These are phyloP conservation scores for Varanus komodoensis DNA, from an alignment of 2,113 vertebrate genomes.

Conservation along the genomic window DNA sequence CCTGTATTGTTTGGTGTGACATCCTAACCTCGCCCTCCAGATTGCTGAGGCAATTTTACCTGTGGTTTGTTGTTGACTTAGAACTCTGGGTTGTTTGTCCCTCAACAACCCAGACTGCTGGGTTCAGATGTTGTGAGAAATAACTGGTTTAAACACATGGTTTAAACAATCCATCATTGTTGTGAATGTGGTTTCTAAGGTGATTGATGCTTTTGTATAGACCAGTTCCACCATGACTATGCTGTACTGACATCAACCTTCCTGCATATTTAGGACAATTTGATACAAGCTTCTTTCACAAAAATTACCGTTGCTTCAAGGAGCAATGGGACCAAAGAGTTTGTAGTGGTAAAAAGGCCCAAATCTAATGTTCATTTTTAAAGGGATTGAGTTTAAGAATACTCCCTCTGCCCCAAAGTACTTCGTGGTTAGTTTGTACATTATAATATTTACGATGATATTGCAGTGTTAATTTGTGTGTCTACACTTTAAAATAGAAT, in stretches of 20 bases:
- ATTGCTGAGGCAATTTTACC: too few species aligned
- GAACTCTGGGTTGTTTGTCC: too few species aligned
- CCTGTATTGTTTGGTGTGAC: too few species aligned
- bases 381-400: not conserved
- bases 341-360: not conserved
- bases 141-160: too few species aligned
- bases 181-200: not conserved
- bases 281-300: not conserved
- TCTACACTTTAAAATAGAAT: not conserved
- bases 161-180: too few species aligned
- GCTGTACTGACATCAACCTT: not conserved
- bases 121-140: too few species aligned
- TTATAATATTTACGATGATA: not conserved
- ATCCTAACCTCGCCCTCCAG: too few species aligned
- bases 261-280: not conserved
- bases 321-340: not conserved
- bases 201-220: not conserved
- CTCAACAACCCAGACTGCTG: too few species aligned
- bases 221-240: not conserved
- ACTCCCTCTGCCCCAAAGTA: not conserved
- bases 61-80: too few species aligned
- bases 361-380: not conserved
- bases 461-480: not conserved
- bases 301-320: not conserved
- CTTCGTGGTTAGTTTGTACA: not conserved